phyloP scores from a whole-genome alignment of 2,888 invertebrate genomes.

The Pherbina coryleti region DNA sequence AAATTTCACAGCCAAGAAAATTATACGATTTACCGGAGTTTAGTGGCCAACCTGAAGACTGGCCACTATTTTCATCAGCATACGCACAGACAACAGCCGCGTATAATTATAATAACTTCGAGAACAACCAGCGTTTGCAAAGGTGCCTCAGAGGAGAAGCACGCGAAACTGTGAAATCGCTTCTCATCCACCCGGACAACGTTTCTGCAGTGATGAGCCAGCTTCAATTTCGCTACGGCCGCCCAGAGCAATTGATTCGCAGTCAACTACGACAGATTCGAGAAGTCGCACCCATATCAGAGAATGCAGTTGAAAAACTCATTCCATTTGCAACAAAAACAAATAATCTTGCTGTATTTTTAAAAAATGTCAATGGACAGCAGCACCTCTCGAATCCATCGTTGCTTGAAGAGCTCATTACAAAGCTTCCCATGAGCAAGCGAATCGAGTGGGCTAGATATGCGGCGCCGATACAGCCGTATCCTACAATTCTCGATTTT shows the following conservation, averaged over 20 bases:
- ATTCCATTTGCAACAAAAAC: constrained; percentile 30
- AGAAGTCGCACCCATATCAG: constrained; percentile 8
- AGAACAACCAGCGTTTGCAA: too few relatives aligned
- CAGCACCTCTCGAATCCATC: constrained; percentile 32
- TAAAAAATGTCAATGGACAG: constrained; percentile 8
- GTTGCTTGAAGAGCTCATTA: constrained; percentile 18
- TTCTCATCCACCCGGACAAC: too few relatives aligned
- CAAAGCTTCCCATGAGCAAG: constrained; percentile 30
- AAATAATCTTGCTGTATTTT: constrained; percentile 8
- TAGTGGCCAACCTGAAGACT: neutral
- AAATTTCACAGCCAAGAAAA: neutral
- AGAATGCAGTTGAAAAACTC: neutral
- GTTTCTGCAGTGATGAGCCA: too few relatives aligned
- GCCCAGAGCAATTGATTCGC: too few relatives aligned
- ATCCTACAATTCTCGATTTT: too few relatives aligned
- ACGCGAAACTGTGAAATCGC: neutral
- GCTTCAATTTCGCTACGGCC: too few relatives aligned
- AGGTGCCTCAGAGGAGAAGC: too few relatives aligned
- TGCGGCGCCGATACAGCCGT: constrained; percentile 16
- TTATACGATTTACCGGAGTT: neutral
- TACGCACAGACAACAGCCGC: too few relatives aligned
- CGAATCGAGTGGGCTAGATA: constrained; percentile 21
- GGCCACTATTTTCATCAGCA: constrained; percentile 1
- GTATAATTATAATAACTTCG: too few relatives aligned
- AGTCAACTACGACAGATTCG: constrained; percentile 23